Evolutionary conservation across 2,113 vertebrate genomes (phyloP), one percentile per base, ranked within the genome.

Genomic region (Syngnathus typhle): DNA sequence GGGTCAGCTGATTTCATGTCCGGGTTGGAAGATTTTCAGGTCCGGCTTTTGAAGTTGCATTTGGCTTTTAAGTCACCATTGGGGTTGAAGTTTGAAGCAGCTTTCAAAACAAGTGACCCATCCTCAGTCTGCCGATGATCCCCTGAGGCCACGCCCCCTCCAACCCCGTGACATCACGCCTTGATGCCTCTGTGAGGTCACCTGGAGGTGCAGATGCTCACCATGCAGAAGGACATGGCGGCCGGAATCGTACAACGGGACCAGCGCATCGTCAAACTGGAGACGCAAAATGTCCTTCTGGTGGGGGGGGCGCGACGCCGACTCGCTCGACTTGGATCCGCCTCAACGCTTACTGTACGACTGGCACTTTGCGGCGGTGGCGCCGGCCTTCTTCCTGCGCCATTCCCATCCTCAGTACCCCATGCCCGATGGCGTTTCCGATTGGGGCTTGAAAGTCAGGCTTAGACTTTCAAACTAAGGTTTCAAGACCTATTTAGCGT

Each of bases 111-210:
- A 27, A 27, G 27, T 27, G 27, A 2, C 27, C 27, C 27, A 27
- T 27, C 1, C 27, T 2, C 27, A 27, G 2, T 27, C 27, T 27
- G 27, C 2, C 27, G 6, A 9, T 8, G 9, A 39, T 39, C 39
- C 39, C 9, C 44, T 46, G 13, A 46, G 12, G 13, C 12, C 44
- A 15, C 13, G 13, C 44, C 44, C 44, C 44, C 44, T 13, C 3
- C 12, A 12, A 0, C 21, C 21, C 52, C 15, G 55, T 7, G 55
- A 56, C 55, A 56, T 56, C 55, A 56, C 55, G 11, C 55, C 55
- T 56, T 56, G 55, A 56, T 23, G 27, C 27, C 55, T 56, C 12
- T 56, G 55, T 56, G 55, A 56, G 27, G 55, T 56, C 55, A 36
- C 39, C n/a, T 62, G 10, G n/a, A 21, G 10, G 39, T 21, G 21